Conservation (phyloP, 2,113 vertebrate genomes). For the Carettochelys insculpta region DNA sequence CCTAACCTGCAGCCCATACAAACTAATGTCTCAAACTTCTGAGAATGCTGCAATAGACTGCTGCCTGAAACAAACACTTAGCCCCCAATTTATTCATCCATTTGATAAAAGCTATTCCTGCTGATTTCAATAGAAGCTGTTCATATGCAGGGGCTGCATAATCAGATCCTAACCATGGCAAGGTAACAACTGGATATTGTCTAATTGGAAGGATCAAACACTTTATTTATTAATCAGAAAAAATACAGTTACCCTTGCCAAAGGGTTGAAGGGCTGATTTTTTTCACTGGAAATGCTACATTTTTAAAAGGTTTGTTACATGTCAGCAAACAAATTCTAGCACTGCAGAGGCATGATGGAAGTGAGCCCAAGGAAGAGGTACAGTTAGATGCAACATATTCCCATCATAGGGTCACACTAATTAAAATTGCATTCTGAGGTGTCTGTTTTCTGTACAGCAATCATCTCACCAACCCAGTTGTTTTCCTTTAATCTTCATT, state of each 20-base stretch:
- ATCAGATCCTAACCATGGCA: conserved; percentile 33
- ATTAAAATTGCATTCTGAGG: neutral
- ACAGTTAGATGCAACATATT: neutral
- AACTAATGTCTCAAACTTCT: neutral
- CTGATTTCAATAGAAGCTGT: conserved; percentile 23
- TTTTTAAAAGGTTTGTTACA: neutral
- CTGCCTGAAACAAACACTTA: neutral
- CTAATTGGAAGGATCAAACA: conserved; percentile 47
- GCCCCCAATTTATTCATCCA: conserved; percentile 3
- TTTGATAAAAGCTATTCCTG: conserved; percentile 13
- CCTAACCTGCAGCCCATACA: neutral
- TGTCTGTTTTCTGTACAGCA: neutral
- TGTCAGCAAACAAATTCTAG: conserved; percentile 16
- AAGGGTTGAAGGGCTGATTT: neutral
- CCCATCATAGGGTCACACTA: neutral
- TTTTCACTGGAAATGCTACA: neutral
- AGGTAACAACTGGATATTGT: conserved; percentile 31
- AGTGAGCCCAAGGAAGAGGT: neutral
- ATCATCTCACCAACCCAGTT: neutral
- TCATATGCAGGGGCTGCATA: neutral
- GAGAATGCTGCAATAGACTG: conserved; percentile 2
- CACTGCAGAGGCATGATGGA: neutral
- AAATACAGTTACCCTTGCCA: neutral
- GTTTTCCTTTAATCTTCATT: neutral
- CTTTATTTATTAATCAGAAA: neutral